A percentile compares a stretch with the other conserved stretches of the same genome.
These are phyloP conservation scores for Acronicta alni DNA, from an alignment of 2,888 invertebrate species.

Conservation along the genomic window DNA sequence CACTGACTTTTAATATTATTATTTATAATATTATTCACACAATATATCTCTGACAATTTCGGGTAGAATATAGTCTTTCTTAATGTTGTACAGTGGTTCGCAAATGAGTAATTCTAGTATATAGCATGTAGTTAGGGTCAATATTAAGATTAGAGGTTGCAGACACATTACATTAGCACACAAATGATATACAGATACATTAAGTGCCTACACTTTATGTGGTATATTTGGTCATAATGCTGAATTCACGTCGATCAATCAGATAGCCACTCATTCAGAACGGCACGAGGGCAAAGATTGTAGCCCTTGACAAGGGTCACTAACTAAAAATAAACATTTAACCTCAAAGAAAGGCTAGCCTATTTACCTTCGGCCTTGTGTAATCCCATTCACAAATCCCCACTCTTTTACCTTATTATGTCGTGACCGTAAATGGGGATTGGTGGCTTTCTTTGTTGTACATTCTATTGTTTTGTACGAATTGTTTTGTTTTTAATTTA, in stretches of 20 bases:
- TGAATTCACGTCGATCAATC: constrained; percentile 48
- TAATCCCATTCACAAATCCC: constrained; percentile 51
- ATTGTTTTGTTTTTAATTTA: no score
- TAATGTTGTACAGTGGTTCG: neutral
- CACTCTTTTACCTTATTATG: constrained; percentile 40
- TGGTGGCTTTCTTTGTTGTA: constrained; percentile 27
- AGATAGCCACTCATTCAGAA: constrained; percentile 31
- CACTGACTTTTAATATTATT: no score
- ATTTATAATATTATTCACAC: constrained; percentile 1
- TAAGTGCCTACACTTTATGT: constrained; percentile 6
- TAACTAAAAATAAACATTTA: constrained; percentile 53
- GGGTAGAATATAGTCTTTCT: constrained; percentile 4
- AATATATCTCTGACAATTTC: constrained; percentile 4
- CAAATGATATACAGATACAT: neutral
- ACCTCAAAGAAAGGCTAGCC: constrained; percentile 38
- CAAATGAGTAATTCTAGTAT: constrained; percentile 5
- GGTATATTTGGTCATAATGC: constrained; percentile 29
- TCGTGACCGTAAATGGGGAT: constrained; percentile 38
- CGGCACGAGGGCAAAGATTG: constrained; percentile 38
- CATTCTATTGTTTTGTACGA: no score
- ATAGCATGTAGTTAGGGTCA: neutral
- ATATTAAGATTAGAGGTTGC: constrained; percentile 6
- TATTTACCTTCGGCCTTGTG: constrained; percentile 33
- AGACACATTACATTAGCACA: constrained; percentile 2
- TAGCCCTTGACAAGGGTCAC: constrained; percentile 40